A percentile compares a stretch with the other conserved stretches of the same genome.
Evolutionary conservation across 2,888 invertebrate genomes (phyloP).

Genomic region (Lampropteryx suffumata): DNA sequence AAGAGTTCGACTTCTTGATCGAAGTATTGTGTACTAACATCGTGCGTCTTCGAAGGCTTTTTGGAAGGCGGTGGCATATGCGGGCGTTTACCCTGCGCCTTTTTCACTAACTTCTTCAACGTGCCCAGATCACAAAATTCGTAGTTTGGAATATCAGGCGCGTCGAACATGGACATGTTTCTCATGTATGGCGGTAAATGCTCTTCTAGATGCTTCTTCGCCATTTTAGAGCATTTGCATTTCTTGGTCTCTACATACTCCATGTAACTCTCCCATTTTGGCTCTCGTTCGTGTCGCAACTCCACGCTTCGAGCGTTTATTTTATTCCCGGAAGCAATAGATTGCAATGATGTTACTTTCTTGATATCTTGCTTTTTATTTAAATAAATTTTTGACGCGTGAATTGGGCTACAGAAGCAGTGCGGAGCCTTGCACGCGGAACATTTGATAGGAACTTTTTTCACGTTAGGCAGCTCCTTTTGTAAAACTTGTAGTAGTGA

Average conservation of each 20-base stretch:
- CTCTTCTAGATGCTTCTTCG: constrained; percentile 61
- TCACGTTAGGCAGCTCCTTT: constrained; percentile 56
- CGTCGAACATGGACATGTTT: constrained; percentile 53
- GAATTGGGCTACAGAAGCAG: constrained; percentile 52
- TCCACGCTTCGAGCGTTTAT: constrained; percentile 46
- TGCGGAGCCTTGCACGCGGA: constrained; percentile 54
- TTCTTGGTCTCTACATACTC: constrained; percentile 49
- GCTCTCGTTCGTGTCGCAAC: constrained; percentile 56
- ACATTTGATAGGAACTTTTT: constrained; percentile 47
- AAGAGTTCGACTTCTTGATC: constrained; percentile 56
- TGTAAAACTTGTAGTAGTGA: constrained; percentile 67
- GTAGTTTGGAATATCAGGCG: constrained; percentile 58
- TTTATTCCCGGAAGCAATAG: constrained; percentile 40
- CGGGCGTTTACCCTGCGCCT: constrained; percentile 41
- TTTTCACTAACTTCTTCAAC: constrained; percentile 53
- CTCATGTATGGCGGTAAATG: constrained; percentile 69
- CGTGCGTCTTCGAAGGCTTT: constrained; percentile 46
- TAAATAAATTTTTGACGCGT: constrained; percentile 31
- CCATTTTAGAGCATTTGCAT: constrained; percentile 56
- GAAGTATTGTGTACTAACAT: constrained; percentile 54
- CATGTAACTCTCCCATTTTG: constrained; percentile 64
- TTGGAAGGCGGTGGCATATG: constrained; percentile 30
- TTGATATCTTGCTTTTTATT: constrained; percentile 2
- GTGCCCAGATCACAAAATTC: constrained; percentile 50
- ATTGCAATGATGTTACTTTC: constrained; percentile 25